A percentile compares a stretch with the other conserved stretches of the same genome.
These are phyloP conservation scores for Ctena decussata DNA, from an alignment of 2,888 invertebrate genomes.

Conservation along the genomic window DNA sequence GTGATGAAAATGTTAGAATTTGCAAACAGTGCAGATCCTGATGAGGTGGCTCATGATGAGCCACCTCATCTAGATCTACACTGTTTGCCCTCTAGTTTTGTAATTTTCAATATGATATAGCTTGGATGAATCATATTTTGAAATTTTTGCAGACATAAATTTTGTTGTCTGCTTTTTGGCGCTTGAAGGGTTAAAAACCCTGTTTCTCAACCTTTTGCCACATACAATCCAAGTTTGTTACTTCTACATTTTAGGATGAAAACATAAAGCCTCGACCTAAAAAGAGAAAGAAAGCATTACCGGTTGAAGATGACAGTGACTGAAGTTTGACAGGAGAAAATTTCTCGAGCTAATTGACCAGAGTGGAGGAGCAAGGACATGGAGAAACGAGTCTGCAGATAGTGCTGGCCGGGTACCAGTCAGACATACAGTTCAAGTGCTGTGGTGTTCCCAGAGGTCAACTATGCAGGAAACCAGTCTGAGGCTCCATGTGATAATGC, in stretches of 20 bases:
- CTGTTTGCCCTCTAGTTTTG: too few relatives aligned
- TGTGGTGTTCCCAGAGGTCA: not conserved
- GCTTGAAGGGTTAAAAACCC: too few relatives aligned
- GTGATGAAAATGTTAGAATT: too few relatives aligned
- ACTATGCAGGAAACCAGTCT: not conserved
- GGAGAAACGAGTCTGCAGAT: not conserved
- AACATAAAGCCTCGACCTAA: constrained; percentile 96
- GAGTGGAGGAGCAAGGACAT: not conserved
- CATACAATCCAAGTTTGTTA: too few relatives aligned
- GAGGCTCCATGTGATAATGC: not conserved
- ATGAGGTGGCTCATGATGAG: too few relatives aligned
- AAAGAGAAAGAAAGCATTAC: constrained; percentile 94
- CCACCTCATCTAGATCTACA: too few relatives aligned
- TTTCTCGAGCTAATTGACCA: not conserved
- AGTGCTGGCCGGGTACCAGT: not conserved
- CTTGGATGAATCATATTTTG: too few relatives aligned
- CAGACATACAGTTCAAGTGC: not conserved
- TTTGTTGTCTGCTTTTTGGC: too few relatives aligned
- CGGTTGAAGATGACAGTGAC: constrained; percentile 94
- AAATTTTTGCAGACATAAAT: too few relatives aligned
- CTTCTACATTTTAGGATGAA: constrained; percentile 91
- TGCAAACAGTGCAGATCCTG: too few relatives aligned
- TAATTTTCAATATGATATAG: too few relatives aligned
- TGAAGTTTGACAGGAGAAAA: constrained; percentile 87
- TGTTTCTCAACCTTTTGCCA: too few relatives aligned